Percentiles rank a stretch among this genome's conserved stretches.
Evolutionary conservation across 1,140 invertebrate species (phyloP).

Genomic region (Meloidogyne hapla): DNA sequence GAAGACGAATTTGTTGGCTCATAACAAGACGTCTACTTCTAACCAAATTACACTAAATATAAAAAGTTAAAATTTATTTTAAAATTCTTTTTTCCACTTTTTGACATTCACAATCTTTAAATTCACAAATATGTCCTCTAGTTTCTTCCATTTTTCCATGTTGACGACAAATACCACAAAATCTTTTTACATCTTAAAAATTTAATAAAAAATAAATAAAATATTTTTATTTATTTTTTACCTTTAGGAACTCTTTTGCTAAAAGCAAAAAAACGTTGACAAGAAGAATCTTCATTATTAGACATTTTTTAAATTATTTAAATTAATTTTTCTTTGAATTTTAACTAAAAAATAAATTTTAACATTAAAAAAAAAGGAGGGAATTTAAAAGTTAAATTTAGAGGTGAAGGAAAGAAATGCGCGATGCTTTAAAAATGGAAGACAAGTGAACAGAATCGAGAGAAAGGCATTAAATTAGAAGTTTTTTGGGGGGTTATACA

Average conservation of each 20-base stretch:
- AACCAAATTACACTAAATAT: conserved; percentile 58
- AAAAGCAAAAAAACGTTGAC: conserved; percentile 41
- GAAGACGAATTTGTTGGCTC: conserved; percentile 59
- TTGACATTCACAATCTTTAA: conserved; percentile 54
- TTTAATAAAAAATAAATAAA: conserved; percentile 9
- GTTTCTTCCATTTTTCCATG: conserved; percentile 58
- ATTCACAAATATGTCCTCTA: conserved; percentile 53
- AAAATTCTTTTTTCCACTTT: conserved; percentile 41
- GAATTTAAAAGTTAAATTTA: background rate
- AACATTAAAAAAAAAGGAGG: background rate
- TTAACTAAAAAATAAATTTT: conserved; percentile 4
- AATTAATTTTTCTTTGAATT: background rate
- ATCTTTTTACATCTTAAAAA: conserved; percentile 57
- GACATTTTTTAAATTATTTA: background rate
- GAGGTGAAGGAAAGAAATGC: too few species aligned
- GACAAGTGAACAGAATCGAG: background rate
- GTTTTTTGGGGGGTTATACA: background rate
- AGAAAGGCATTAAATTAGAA: too few species aligned
- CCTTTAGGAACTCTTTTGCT: conserved; percentile 40
- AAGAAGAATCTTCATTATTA: background rate
- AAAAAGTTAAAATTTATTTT: conserved; percentile 31
- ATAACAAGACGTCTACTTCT: conserved; percentile 55
- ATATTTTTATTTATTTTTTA: background rate
- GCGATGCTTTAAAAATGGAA: too few species aligned
- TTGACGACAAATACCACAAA: conserved; percentile 60